Evolutionary conservation across 2,797 vertebrate genomes (phyloP).

Genomic region (Microtus californicus): DNA sequence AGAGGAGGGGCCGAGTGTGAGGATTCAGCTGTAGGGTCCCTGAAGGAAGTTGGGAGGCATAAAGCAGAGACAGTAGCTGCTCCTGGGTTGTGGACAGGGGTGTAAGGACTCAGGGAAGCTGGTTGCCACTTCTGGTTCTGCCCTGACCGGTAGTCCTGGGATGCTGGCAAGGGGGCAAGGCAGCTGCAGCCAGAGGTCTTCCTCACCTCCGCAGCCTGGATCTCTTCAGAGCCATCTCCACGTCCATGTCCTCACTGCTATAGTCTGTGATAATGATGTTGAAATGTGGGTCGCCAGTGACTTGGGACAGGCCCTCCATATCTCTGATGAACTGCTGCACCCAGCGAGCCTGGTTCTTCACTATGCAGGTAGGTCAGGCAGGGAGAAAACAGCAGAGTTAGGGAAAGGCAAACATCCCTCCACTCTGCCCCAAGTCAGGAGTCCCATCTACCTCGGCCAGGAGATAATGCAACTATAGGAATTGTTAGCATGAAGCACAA

Average conservation of each 20-base stretch:
- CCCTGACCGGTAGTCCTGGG: neutral
- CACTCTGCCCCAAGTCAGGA: accelerated
- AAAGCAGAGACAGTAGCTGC: neutral
- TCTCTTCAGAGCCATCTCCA: conserved; percentile 90
- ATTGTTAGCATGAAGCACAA: accelerated
- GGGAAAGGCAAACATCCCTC: neutral
- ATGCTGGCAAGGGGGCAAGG: neutral
- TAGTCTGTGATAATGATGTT: conserved; percentile 95
- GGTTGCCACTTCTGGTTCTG: neutral
- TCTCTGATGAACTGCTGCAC: conserved; percentile 95
- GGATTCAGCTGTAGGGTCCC: neutral
- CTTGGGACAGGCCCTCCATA: conserved; percentile 92
- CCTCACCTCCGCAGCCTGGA: conserved; percentile 92
- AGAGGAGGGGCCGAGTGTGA: conserved; percentile 6
- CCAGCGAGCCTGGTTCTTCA: conserved; percentile 99
- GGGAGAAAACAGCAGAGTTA: conserved; percentile 30
- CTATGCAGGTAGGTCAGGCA: conserved; percentile 79
- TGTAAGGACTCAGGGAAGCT: neutral
- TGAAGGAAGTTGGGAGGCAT: neutral
- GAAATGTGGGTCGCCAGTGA: conserved; percentile 92
- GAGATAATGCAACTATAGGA: neutral
- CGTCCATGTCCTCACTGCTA: conserved; percentile 95
- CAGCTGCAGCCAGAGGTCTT: neutral
- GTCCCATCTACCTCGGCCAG: neutral
- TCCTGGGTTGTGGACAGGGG: neutral